Evolutionary conservation across 2,888 invertebrate genomes (phyloP), one percentile per base, ranked within the genome.

Genomic region (Timandra comae): DNA sequence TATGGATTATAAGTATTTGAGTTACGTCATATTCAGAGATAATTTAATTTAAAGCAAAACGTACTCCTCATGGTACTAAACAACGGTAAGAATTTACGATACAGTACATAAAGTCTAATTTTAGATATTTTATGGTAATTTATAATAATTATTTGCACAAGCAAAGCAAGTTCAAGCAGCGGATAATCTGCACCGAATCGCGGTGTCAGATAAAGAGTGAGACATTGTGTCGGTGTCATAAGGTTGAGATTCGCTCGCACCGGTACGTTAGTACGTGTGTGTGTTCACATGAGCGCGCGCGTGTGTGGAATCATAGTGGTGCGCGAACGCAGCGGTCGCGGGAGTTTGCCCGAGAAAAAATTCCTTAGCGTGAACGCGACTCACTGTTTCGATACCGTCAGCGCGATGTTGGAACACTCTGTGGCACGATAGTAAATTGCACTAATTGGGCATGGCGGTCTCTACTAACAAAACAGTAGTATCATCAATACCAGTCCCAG

Each of bases 371-470:
- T 77, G 82, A 81, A 78, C 80, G 77, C 78, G 69, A 63, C 75
- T 70, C 56, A 69, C 63, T 70, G 76, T 74, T 77, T 71, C 73
- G 66, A 77, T 75, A 71, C 75, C 73, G 80, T 76, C 78, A 78
- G 77, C 75, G 74, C 75, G 75, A 67, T 66, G 64, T 75, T 71
- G 69, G 69, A 71, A 72, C 67, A 67, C 67, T 69, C 67, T 74
- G 74, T 72, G 74, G 58, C 54, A 53, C 63, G 63, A 65, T 78
- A 77, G 73, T 82, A 77, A 82, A 84, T 81, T 81, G 73, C 77
- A 70, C 80, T 84, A 84, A 82, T 84, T 81, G 76, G 73, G 67
- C 55, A 78, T 79, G 78, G 76, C 80, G 79, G 77, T 67, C 73
- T 72, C 52, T 55, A 62, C 66, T 73, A 56, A 68, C 72, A 74